A percentile compares a stretch with the other conserved stretches of the same genome.
These are phyloP conservation scores for Onchidella celtica DNA, from an alignment of 2,888 invertebrate genomes.

Conservation along the genomic window DNA sequence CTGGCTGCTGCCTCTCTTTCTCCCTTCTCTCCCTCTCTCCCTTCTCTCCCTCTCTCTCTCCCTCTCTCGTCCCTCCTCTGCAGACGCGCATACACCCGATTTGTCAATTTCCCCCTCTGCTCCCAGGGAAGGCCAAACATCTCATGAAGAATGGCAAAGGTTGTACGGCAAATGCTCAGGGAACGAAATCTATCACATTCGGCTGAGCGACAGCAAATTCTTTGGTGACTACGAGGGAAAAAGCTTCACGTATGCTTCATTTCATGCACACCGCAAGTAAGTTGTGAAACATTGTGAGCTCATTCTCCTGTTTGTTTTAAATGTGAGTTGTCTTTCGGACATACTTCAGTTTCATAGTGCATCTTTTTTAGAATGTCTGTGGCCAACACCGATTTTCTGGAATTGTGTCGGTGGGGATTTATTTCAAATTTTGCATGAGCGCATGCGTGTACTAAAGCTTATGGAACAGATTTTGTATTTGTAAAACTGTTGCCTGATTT, in stretches of 20 bases:
- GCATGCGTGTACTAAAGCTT: no score
- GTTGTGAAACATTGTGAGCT: slow-evolving; percentile 53
- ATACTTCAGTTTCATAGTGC: no score
- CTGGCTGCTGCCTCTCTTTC: neutral
- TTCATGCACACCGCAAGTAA: slow-evolving; percentile 98
- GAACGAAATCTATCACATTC: slow-evolving; percentile 99
- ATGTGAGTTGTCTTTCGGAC: no score
- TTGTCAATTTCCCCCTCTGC: no score
- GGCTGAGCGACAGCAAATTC: slow-evolving; percentile 95
- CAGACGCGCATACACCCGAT: neutral
- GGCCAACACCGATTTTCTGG: no score
- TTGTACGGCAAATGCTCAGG: slow-evolving; percentile 99
- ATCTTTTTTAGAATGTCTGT: no score
- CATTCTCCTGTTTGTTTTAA: no score
- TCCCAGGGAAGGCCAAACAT: slow-evolving; percentile 95
- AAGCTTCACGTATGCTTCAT: slow-evolving; percentile 99
- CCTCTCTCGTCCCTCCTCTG: neutral
- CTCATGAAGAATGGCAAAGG: slow-evolving; percentile 98
- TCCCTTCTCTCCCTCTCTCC: neutral
- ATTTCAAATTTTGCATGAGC: no score
- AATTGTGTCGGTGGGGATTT: no score
- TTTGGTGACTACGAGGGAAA: slow-evolving; percentile 99
- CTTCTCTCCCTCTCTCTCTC: neutral
- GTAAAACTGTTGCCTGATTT: no score
- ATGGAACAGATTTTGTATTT: no score